Percentiles rank a stretch among this genome's conserved stretches.
These are phyloP conservation scores for Hyposoter dolosus DNA, from an alignment of 2,888 invertebrate species.

Conservation along the genomic window DNA sequence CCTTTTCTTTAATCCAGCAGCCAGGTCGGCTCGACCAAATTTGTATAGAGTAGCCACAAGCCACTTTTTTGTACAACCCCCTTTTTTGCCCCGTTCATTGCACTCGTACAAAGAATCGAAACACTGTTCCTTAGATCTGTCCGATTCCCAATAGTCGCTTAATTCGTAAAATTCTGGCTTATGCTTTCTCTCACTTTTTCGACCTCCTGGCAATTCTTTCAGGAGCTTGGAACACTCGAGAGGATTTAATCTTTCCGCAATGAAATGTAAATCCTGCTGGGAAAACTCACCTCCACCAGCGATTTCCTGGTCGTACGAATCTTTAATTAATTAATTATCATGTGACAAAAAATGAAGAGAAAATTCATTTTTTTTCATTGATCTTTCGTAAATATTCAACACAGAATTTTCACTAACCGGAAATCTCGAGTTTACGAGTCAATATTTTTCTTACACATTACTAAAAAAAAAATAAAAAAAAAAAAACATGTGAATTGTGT, in stretches of 20 bases:
- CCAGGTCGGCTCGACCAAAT: conserved; percentile 64
- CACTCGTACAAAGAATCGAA: conserved; percentile 61
- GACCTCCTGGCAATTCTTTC: conserved; percentile 34
- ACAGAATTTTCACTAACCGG: background rate
- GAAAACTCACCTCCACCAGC: conserved; percentile 58
- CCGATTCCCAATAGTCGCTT: conserved; percentile 42
- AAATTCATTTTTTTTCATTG: background rate
- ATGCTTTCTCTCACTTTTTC: conserved; percentile 4
- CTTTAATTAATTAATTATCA: conserved; percentile 8
- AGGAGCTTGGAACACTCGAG: conserved; percentile 64
- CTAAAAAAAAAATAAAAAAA: too few species aligned
- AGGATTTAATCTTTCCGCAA: conserved; percentile 63
- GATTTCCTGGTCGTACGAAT: conserved; percentile 29
- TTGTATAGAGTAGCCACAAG: conserved; percentile 44
- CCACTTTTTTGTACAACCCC: conserved; percentile 60
- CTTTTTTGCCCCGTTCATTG: conserved; percentile 53
- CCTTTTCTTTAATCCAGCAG: conserved; percentile 48
- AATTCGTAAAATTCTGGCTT: background rate
- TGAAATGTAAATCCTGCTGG: conserved; percentile 62
- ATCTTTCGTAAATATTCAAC: background rate
- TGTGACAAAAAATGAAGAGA: background rate
- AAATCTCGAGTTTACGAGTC: too few species aligned
- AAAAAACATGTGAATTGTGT: too few species aligned
- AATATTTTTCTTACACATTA: too few species aligned
- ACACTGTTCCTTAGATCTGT: conserved; percentile 41